Conservation (phyloP, 64 coral and sea anemone species). For the Catalaphyllia jardinei region DNA sequence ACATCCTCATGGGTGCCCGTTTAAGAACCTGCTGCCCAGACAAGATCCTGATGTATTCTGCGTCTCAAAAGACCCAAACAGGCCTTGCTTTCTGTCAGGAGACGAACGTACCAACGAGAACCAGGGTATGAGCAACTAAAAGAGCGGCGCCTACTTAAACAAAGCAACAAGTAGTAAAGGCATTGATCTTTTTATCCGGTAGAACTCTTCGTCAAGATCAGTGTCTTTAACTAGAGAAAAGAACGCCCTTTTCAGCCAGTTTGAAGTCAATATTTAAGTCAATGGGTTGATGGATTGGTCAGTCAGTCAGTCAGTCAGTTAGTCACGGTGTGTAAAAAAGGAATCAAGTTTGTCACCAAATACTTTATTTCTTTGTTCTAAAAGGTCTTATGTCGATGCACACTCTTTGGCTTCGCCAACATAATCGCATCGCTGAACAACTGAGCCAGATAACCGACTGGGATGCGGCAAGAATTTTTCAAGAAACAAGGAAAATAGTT, state of each 20-base stretch:
- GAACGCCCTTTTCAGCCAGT: no score
- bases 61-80: background rate
- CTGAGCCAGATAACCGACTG: background rate
- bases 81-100: constrained; percentile 47
- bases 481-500: constrained; percentile 59
- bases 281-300: no score
- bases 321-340: no score
- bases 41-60: constrained; percentile 13
- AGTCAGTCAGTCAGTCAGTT: no score
- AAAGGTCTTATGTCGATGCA: constrained; percentile 40
- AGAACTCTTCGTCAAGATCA: background rate
- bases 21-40: constrained; percentile 11
- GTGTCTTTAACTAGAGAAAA: no score
- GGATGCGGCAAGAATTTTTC: constrained; percentile 7
- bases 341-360: no score
- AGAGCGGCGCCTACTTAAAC: no score
- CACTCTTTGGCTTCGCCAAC: constrained; percentile 25
- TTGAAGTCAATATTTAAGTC: no score
- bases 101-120: constrained; percentile 49
- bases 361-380: background rate
- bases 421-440: constrained; percentile 33
- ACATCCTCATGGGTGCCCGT: background rate
- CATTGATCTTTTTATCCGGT: background rate
- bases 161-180: background rate
- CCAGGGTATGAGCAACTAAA: constrained; percentile 7